Evolutionary conservation across 2,113 vertebrate genomes (phyloP).

Genomic region (Onychostruthus taczanowskii): DNA sequence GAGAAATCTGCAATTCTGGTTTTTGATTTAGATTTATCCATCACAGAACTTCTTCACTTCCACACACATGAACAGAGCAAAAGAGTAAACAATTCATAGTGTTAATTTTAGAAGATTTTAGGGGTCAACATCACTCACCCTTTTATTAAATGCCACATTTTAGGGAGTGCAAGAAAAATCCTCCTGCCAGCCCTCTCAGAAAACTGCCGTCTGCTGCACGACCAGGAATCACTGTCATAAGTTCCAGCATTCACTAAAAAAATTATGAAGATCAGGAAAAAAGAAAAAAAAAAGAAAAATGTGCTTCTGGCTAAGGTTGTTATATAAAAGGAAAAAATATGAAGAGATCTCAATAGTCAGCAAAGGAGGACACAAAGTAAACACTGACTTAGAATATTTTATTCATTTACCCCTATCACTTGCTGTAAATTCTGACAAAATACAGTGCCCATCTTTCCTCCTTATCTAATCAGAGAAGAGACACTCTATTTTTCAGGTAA

Average conservation of each 20-base stretch:
- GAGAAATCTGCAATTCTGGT: not conserved
- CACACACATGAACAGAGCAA: not conserved
- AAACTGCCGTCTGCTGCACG: not conserved
- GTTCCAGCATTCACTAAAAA: not conserved
- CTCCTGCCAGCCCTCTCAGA: not conserved
- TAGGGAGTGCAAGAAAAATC: not conserved
- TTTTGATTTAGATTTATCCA: not conserved
- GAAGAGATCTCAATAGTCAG: not conserved
- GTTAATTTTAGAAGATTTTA: not conserved
- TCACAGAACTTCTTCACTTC: not conserved
- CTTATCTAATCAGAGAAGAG: conserved; percentile 38
- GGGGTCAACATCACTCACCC: not conserved
- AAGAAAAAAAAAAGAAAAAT: not conserved
- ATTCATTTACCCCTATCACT: not conserved
- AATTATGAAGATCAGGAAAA: not conserved
- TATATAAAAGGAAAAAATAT: not conserved
- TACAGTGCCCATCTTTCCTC: not conserved
- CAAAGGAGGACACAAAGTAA: not conserved
- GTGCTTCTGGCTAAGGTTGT: not conserved
- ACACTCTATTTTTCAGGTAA: conserved; percentile 43
- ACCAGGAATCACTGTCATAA: not conserved
- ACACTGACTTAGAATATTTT: conserved; percentile 37
- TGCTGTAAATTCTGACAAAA: conserved; percentile 34
- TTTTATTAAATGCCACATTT: not conserved
- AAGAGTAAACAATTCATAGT: not conserved